Evolutionary conservation across 35 echinoderm and acorn worm species (phyloP).

Genomic region (Hemicentrotus pulcherrimus): DNA sequence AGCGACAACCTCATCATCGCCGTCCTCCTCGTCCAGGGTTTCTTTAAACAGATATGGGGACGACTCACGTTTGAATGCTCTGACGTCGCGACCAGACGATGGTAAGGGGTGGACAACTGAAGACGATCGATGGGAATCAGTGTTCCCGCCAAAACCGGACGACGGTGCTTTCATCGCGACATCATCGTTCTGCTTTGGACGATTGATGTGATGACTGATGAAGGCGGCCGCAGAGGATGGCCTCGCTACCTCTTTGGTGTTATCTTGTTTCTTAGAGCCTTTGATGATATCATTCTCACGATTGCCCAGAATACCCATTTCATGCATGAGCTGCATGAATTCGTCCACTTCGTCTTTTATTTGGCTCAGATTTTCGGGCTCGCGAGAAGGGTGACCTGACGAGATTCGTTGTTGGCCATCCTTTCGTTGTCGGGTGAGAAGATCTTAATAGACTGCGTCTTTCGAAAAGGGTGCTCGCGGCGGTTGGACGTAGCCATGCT

Average conservation of each 20-base stretch:
- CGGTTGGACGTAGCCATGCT: background rate
- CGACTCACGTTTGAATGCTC: background rate
- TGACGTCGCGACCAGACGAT: background rate
- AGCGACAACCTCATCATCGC: background rate
- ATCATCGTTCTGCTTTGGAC: background rate
- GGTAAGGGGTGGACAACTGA: background rate
- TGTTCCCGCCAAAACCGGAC: background rate
- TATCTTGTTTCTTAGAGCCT: background rate
- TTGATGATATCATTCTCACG: background rate
- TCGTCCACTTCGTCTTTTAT: slow-evolving; percentile 7
- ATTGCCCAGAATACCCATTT: background rate
- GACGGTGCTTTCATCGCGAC: background rate
- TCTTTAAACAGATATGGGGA: background rate
- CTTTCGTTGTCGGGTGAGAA: slow-evolving; percentile 17
- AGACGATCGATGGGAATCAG: background rate
- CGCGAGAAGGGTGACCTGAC: background rate
- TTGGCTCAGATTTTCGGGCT: background rate
- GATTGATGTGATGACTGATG: background rate
- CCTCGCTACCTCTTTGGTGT: background rate
- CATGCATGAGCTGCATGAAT: slow-evolving; percentile 14
- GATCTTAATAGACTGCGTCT: background rate
- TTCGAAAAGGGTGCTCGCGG: background rate
- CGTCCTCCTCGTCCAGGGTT: background rate
- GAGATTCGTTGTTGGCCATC: background rate
- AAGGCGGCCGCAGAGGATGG: background rate